phyloP scores from a whole-genome alignment of 2,888 invertebrate genomes.

The Atethmia centrago region DNA sequence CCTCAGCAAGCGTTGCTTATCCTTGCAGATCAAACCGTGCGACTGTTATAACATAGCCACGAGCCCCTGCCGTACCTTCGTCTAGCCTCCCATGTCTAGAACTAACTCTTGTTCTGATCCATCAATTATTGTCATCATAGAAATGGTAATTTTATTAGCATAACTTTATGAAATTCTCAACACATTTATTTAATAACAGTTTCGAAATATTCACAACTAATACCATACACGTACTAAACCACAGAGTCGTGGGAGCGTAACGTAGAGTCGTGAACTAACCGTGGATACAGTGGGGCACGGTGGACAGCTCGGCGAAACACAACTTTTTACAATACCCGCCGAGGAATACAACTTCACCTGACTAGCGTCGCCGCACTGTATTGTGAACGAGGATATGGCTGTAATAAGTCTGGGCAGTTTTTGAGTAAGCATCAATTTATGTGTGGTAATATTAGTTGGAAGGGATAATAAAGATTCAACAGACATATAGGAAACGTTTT shows the following conservation, averaged over 20 bases:
- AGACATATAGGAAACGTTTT: not conserved
- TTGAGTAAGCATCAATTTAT: not conserved
- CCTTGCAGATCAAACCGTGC: not conserved
- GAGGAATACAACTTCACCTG: conserved; percentile 41
- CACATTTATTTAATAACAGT: conserved; percentile 7
- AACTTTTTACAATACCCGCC: conserved; percentile 40
- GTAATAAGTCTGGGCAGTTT: not conserved
- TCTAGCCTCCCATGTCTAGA: not conserved
- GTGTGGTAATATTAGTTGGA: no score
- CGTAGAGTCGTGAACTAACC: conserved; percentile 20
- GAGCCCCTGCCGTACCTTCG: not conserved
- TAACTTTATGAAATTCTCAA: not conserved
- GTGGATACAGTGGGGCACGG: not conserved
- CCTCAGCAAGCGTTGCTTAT: not conserved
- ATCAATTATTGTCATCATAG: not conserved
- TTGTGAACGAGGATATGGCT: not conserved
- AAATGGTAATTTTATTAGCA: not conserved
- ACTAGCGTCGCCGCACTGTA: conserved; percentile 4
- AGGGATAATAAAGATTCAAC: not conserved
- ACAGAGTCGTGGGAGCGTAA: not conserved
- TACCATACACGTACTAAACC: not conserved
- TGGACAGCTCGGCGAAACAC: conserved; percentile 9
- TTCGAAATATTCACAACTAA: not conserved
- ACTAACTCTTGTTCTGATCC: not conserved
- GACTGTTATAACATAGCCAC: not conserved